Evolutionary conservation across 2,113 vertebrate genomes (phyloP).

Genomic region (Amphilophus citrinellus): DNA sequence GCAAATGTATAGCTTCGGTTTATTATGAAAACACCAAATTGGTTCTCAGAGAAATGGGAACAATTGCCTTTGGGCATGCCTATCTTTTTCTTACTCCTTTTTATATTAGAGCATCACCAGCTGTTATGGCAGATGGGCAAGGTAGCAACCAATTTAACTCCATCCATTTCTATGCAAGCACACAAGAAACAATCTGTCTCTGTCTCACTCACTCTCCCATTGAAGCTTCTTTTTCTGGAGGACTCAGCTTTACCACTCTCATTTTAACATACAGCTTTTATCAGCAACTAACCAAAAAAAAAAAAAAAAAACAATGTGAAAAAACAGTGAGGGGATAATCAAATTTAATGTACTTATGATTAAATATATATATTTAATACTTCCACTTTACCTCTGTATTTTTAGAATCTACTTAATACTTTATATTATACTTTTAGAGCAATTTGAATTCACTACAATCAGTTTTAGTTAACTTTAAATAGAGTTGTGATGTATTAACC

Average conservation of each 20-base stretch:
- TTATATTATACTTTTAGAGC: too few relatives aligned
- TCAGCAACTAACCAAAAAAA: background rate
- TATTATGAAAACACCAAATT: constrained; percentile 9
- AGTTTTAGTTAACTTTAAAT: too few relatives aligned
- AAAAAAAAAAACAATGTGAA: background rate
- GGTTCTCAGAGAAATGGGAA: constrained; percentile 14
- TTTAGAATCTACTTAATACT: background rate
- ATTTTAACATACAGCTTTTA: constrained; percentile 41
- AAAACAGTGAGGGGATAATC: background rate
- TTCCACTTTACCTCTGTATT: background rate
- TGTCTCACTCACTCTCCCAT: constrained; percentile 23
- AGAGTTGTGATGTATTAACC: too few relatives aligned
- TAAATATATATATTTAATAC: background rate
- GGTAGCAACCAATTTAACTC: constrained; percentile 52
- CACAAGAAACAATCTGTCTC: constrained; percentile 18
- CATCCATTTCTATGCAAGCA: constrained; percentile 58
- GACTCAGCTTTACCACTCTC: background rate
- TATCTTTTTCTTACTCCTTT: constrained; percentile 29
- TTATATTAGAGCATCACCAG: constrained; percentile 57
- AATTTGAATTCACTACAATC: too few relatives aligned
- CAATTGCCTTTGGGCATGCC: constrained; percentile 24
- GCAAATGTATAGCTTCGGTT: constrained; percentile 8
- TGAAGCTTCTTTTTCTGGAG: constrained; percentile 13
- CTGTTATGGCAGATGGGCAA: constrained; percentile 65
- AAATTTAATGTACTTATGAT: background rate